phyloP scores from a whole-genome alignment of 2,113 vertebrate genomes.

The Vulpes ferrilata region DNA sequence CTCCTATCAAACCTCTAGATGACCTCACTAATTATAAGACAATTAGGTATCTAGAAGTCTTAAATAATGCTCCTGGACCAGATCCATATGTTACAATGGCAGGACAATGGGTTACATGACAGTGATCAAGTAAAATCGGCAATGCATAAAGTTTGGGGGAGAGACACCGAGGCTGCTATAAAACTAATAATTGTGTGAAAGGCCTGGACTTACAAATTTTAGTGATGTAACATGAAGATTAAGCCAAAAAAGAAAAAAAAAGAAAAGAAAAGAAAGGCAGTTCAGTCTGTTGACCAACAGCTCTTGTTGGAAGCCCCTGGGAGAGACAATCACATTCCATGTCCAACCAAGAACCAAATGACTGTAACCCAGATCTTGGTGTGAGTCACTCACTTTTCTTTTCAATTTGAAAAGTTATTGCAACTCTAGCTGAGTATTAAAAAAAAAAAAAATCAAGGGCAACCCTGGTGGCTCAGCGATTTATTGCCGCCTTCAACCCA shows the following conservation, averaged over 20 bases:
- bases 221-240: neutral
- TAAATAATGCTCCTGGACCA: conserved; percentile 44
- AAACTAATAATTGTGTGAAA: conserved; percentile 28
- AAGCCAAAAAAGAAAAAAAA: neutral
- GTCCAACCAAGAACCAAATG: neutral
- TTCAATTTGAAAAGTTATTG: conserved; percentile 36
- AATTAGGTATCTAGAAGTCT: conserved; percentile 33
- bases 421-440: neutral
- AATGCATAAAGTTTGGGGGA: neutral
- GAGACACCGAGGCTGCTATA: neutral
- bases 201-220: neutral
- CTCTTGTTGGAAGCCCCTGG: neutral
- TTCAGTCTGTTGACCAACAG: too few relatives aligned
- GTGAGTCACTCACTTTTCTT: neutral
- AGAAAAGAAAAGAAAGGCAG: neutral
- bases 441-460: conserved; percentile 12
- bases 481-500: too few relatives aligned
- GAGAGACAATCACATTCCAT: neutral
- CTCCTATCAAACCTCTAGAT: conserved; percentile 36
- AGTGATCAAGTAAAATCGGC: neutral
- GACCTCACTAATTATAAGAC: conserved; percentile 47
- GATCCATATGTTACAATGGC: conserved; percentile 20
- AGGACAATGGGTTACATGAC: neutral
- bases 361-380: neutral
- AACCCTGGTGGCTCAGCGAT: too few relatives aligned